phyloP scores from a whole-genome alignment of 2,797 vertebrate genomes.

The Cirrhinus molitorella region DNA sequence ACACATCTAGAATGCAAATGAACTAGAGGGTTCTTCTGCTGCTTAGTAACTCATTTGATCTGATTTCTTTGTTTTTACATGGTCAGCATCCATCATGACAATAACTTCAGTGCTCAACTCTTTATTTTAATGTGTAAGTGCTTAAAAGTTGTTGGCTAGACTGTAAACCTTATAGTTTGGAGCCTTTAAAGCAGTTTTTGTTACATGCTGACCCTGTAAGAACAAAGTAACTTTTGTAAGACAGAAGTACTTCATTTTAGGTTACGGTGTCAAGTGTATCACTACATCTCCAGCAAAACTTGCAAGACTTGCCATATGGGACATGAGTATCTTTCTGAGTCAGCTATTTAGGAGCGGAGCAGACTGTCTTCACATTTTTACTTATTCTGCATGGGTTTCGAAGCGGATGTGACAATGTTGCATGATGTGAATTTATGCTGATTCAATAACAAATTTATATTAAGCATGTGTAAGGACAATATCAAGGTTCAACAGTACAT shows the following conservation, averaged over 20 bases:
- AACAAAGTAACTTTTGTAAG: neutral
- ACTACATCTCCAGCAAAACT: neutral
- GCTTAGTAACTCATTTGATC: neutral
- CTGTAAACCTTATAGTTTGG: neutral
- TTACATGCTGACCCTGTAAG: neutral
- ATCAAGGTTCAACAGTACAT: neutral
- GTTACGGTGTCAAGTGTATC: conserved; percentile 32
- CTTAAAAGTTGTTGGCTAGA: neutral
- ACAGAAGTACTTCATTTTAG: conserved; percentile 22
- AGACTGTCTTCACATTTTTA: neutral
- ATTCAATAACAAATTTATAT: neutral
- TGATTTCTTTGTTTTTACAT: neutral
- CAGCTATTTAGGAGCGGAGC: conserved; percentile 36
- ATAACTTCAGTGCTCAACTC: neutral
- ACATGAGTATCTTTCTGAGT: conserved; percentile 25
- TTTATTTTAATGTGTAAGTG: neutral
- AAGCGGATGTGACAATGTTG: conserved; percentile 11
- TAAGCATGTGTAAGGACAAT: neutral
- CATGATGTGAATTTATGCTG: conserved; percentile 7
- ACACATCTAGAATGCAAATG: too few species aligned
- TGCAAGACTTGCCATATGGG: neutral
- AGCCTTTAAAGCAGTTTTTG: neutral
- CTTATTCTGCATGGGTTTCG: neutral
- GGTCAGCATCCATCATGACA: neutral
- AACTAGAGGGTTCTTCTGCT: too few species aligned